Percentiles rank a stretch among this genome's conserved stretches.
These are phyloP conservation scores for Athene cunicularia DNA, from an alignment of 2,113 vertebrate genomes.

Conservation along the genomic window DNA sequence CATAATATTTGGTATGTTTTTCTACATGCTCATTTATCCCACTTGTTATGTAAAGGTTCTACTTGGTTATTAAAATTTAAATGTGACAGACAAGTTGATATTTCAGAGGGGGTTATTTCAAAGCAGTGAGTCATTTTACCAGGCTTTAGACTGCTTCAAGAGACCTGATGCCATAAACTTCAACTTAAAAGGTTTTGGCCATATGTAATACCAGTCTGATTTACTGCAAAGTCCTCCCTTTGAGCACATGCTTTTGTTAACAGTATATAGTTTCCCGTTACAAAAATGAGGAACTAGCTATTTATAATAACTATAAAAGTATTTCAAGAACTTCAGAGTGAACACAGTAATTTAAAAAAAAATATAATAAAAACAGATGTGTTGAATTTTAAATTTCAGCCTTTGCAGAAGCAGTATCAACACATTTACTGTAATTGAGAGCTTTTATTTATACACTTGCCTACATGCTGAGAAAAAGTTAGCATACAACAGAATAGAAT, in stretches of 20 bases:
- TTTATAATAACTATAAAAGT: background rate
- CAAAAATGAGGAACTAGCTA: background rate
- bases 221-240: background rate
- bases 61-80: background rate
- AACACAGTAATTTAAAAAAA: background rate
- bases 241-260: background rate
- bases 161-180: background rate
- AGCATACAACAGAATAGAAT: background rate
- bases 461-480: background rate
- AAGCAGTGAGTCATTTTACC: background rate
- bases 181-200: background rate
- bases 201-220: background rate
- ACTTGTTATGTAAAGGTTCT: background rate
- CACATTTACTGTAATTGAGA: background rate
- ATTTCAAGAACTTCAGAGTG: background rate
- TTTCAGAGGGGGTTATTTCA: background rate
- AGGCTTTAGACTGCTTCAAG: background rate
- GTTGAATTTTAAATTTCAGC: background rate
- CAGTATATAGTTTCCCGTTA: background rate
- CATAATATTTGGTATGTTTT: background rate
- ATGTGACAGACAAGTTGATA: background rate
- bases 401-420: background rate
- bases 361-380: background rate
- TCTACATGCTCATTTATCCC: background rate
- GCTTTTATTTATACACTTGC: background rate